A percentile compares a stretch with the other conserved stretches of the same genome.
Evolutionary conservation across 2,113 vertebrate species (phyloP).

Genomic region (Ancistrus triradiatus): DNA sequence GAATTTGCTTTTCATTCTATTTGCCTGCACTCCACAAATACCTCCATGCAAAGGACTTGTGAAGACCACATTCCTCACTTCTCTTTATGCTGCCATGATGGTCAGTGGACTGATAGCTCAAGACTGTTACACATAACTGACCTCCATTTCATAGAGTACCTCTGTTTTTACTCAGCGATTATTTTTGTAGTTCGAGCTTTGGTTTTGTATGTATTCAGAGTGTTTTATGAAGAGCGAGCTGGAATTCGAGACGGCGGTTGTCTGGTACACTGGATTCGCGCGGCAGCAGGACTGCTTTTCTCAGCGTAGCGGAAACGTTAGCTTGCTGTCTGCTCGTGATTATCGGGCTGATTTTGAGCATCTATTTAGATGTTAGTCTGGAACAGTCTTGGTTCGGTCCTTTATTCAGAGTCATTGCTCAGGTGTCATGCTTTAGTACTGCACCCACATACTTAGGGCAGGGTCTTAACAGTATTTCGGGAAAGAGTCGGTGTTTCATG

Average conservation of each 20-base stretch:
- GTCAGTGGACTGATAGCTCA: neutral
- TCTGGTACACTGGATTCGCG: slow-evolving; percentile 25
- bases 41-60: slow-evolving; percentile 25
- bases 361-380: too few species aligned
- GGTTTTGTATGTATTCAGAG: neutral
- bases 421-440: neutral
- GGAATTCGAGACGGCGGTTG: neutral
- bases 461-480: neutral
- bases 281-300: slow-evolving; percentile 35
- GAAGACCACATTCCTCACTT: slow-evolving; percentile 20
- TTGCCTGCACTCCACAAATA: slow-evolving; percentile 36
- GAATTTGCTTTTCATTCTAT: neutral
- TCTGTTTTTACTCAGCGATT: slow-evolving; percentile 29
- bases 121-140: slow-evolving; percentile 26
- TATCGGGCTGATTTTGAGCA: too few species aligned
- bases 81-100: slow-evolving; percentile 3
- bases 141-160: slow-evolving; percentile 10
- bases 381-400: too few species aligned
- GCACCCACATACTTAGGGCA: neutral
- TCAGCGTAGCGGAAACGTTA: neutral
- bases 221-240: neutral
- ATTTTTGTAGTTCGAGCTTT: slow-evolving; percentile 3
- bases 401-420: too few species aligned
- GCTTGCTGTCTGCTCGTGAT: neutral
- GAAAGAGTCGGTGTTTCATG: neutral